Conservation (phyloP, 2,888 invertebrate genomes). For the Standfussiana lucernea region DNA sequence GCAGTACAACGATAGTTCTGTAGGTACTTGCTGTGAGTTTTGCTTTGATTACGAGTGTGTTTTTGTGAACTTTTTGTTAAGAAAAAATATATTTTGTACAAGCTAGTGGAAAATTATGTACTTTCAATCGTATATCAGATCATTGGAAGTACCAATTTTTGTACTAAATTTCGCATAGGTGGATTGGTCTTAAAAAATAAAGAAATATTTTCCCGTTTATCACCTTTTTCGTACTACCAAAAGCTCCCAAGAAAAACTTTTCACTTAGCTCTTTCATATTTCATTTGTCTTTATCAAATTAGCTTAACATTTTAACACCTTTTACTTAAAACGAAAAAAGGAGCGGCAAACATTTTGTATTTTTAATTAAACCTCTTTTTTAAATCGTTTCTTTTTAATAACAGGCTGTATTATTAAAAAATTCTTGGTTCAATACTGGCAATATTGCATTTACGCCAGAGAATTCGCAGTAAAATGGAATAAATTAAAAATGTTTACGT, state of each 20-base stretch:
- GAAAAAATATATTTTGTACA: background rate
- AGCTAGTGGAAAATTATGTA: background rate
- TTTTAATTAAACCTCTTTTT: slow-evolving; percentile 56
- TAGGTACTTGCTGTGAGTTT: background rate
- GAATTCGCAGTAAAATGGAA: slow-evolving; percentile 56
- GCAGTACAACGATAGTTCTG: background rate
- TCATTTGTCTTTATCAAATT: slow-evolving; percentile 49
- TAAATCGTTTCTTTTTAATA: slow-evolving; percentile 53
- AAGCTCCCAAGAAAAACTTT: slow-evolving; percentile 23
- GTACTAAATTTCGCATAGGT: background rate
- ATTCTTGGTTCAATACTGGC: slow-evolving; percentile 55
- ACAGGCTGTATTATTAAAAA: slow-evolving; percentile 59
- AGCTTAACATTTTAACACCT: slow-evolving; percentile 33
- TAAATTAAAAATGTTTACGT: slow-evolving; percentile 63
- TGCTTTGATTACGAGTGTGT: background rate
- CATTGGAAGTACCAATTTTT: background rate
- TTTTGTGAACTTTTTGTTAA: background rate
- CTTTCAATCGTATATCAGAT: background rate
- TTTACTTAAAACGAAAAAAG: slow-evolving; percentile 38
- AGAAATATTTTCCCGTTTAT: slow-evolving; percentile 22
- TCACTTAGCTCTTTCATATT: slow-evolving; percentile 37
- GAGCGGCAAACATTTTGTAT: slow-evolving; percentile 47
- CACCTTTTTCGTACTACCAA: slow-evolving; percentile 24
- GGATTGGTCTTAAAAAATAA: background rate
- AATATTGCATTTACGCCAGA: slow-evolving; percentile 59